Evolutionary conservation across 92 coral and sea anemone genomes (phyloP).

Genomic region (Zoanthus sansibaricus): DNA sequence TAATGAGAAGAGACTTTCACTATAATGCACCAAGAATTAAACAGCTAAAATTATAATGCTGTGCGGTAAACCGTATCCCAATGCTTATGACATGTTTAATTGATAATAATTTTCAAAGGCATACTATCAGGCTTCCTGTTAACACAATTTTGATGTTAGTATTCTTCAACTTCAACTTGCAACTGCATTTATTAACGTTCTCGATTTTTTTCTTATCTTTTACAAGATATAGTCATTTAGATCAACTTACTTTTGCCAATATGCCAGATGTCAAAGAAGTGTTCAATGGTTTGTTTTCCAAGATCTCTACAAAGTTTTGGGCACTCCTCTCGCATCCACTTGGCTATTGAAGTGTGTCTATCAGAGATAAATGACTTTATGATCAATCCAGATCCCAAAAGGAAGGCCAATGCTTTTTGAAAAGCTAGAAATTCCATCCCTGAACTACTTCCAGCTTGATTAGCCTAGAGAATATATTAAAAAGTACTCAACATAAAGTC

Average conservation of each 20-base stretch:
- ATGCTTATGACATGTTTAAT: too few species aligned
- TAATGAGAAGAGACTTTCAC: background rate
- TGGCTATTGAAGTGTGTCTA: constrained; percentile 49
- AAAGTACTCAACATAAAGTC: background rate
- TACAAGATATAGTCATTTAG: too few species aligned
- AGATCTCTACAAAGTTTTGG: constrained; percentile 31
- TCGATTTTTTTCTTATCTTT: too few species aligned
- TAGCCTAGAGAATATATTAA: constrained; percentile 43
- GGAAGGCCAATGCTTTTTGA: constrained; percentile 20
- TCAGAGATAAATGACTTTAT: constrained; percentile 56
- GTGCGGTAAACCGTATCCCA: background rate
- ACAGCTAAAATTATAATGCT: background rate
- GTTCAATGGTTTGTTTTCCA: constrained; percentile 23
- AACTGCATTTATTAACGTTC: too few species aligned
- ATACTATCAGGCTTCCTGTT: too few species aligned
- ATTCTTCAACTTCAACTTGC: too few species aligned
- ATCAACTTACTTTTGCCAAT: constrained; percentile 50
- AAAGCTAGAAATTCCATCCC: constrained; percentile 58
- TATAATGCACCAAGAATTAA: background rate
- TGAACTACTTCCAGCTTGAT: constrained; percentile 69
- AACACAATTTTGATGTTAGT: too few species aligned
- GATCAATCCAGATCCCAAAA: constrained; percentile 49
- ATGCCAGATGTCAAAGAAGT: constrained; percentile 56
- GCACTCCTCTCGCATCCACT: constrained; percentile 56
- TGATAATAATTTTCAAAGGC: too few species aligned